A percentile compares a stretch with the other conserved stretches of the same genome.
These are phyloP conservation scores for Leptinotarsa juncta DNA, from an alignment of 2,888 invertebrate species.

Conservation along the genomic window DNA sequence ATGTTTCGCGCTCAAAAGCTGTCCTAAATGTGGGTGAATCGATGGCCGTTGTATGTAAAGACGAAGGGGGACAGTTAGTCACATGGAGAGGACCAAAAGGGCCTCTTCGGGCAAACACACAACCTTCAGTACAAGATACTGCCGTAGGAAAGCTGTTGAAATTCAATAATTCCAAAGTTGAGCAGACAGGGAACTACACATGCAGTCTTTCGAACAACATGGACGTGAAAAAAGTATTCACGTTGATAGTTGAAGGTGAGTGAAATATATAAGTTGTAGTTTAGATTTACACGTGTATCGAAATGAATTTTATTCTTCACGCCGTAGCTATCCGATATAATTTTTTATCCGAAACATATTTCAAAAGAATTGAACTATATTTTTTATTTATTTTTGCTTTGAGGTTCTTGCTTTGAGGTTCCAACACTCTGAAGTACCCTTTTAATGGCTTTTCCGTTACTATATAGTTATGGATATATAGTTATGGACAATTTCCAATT, in stretches of 20 bases:
- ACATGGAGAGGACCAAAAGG: constrained; percentile 23
- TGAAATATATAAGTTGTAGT: not conserved
- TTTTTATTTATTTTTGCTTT: too few species aligned
- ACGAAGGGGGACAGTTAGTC: constrained; percentile 20
- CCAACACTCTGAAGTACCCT: too few species aligned
- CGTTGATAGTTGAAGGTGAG: constrained; percentile 23
- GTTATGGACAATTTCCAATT: too few species aligned
- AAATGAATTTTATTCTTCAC: too few species aligned
- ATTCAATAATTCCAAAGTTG: constrained; percentile 7
- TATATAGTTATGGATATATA: too few species aligned
- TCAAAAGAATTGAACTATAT: too few species aligned
- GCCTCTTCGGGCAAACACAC: constrained; percentile 14
- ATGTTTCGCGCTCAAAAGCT: not conserved
- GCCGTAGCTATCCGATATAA: too few species aligned
- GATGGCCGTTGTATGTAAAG: constrained; percentile 23
- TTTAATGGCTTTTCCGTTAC: too few species aligned
- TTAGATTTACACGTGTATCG: too few species aligned
- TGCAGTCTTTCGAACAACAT: constrained; percentile 15
- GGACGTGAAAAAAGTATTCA: constrained; percentile 16
- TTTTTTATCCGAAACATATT: too few species aligned
- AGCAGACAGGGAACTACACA: constrained; percentile 24
- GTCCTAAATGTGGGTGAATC: constrained; percentile 15
- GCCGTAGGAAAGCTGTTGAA: constrained; percentile 20
- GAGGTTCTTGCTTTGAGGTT: too few species aligned
- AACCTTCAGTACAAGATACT: constrained; percentile 18